Evolutionary conservation across 2,113 vertebrate species (phyloP).

Genomic region (Apteryx owenii): DNA sequence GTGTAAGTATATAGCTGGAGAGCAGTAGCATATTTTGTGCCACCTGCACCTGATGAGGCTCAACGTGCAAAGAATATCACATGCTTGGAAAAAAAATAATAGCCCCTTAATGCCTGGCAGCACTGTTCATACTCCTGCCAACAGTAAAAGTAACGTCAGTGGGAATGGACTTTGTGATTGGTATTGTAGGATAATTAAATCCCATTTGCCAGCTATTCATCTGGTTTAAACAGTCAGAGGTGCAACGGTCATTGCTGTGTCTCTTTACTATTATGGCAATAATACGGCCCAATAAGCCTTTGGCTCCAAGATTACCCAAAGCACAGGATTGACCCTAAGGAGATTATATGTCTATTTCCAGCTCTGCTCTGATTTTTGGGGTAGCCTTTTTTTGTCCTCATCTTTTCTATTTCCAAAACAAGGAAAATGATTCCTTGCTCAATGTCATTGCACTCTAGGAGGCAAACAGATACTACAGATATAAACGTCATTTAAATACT

Average conservation of each 20-base stretch:
- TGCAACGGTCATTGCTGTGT: not conserved
- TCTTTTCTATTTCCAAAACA: not conserved
- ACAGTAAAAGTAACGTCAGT: not conserved
- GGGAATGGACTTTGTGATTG: not conserved
- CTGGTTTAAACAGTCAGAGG: not conserved
- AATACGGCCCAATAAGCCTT: not conserved
- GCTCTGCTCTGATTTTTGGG: not conserved
- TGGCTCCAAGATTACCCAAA: not conserved
- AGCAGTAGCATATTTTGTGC: not conserved
- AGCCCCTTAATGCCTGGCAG: not conserved
- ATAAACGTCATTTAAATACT: not conserved
- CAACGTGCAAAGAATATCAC: not conserved
- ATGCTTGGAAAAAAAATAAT: not conserved
- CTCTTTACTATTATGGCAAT: not conserved
- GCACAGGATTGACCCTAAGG: not conserved
- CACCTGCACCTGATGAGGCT: not conserved
- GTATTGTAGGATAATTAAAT: not conserved
- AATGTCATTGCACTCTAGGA: conserved; percentile 10
- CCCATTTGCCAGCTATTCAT: not conserved
- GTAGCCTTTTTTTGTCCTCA: not conserved
- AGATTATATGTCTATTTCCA: not conserved
- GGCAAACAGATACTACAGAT: not conserved
- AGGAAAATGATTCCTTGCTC: not conserved
- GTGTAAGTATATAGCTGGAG: not conserved
- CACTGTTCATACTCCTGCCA: not conserved